phyloP scores from a whole-genome alignment of 2,113 vertebrate genomes.

The Choloepus hoffmanni region DNA sequence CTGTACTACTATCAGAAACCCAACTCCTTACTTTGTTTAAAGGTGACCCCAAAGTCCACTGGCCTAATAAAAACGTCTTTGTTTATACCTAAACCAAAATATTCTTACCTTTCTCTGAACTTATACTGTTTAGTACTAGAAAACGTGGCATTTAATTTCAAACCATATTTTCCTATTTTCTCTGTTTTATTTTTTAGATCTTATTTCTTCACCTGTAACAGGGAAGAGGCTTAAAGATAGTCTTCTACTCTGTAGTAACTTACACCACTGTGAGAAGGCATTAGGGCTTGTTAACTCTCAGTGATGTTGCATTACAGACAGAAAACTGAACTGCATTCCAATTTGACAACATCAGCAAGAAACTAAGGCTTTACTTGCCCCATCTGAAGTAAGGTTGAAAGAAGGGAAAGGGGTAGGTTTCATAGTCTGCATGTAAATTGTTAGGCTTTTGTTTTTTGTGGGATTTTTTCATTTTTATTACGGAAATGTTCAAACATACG shows the following conservation, averaged over 20 bases:
- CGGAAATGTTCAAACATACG: background rate
- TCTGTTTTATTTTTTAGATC: background rate
- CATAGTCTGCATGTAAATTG: background rate
- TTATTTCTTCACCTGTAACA: background rate
- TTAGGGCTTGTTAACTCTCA: background rate
- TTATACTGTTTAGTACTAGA: background rate
- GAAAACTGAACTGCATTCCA: background rate
- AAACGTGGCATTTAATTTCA: conserved; percentile 9
- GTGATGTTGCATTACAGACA: background rate
- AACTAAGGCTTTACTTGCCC: background rate
- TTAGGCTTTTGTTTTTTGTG: background rate
- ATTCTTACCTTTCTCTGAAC: background rate
- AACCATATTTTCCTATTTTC: background rate
- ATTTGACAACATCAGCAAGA: background rate
- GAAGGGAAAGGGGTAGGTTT: background rate
- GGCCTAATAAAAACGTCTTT: background rate
- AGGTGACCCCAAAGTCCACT: background rate
- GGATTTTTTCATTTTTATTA: background rate
- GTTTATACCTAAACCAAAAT: background rate
- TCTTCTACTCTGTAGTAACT: background rate
- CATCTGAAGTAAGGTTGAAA: background rate
- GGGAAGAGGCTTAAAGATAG: background rate
- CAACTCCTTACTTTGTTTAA: background rate
- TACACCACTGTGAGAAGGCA: background rate
- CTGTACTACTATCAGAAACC: background rate